Evolutionary conservation across 2,797 vertebrate species (phyloP), one percentile per base, ranked within the genome.

Genomic region (Catostomus latipinnis): DNA sequence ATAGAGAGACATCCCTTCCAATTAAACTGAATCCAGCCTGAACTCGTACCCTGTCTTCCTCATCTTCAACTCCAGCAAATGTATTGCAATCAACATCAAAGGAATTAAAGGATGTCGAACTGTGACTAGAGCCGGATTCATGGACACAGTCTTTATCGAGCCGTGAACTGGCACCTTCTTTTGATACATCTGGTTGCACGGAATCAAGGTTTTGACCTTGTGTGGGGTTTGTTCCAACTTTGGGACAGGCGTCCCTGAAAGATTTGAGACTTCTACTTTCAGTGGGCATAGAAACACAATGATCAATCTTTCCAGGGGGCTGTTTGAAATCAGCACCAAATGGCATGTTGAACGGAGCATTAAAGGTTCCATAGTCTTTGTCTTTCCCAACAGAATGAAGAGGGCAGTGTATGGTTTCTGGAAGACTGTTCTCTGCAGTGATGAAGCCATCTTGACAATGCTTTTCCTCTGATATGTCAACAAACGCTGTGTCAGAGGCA

Each of bases 401-500:
- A 66, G 56, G 71, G 12, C 5, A 72, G 60, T 16, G 73, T 34
- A 16, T 53, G 11, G 53, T 43, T 54, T 84, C 80, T 50, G 60
- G 65, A 69, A 53, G 22, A 65, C 45, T 67, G 18, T 74, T 48
- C 13, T 77, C 78, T 67, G 61, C 74, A 66, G 63, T 70, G 76
- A 96, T 96, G 22, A 95, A 95, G 80, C 97, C 95, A 4, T 94
- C 93, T 34, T 80, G 63, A 74, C 67, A 82, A 88, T 93, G 92
- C 56, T 91, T 92, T 82, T 93, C 94, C 0, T 88, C 69, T 76
- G 93, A 87, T 65, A 92, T 87, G 0, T 93, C 93, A 62, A 91
- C 94, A 88, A 96, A 95, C 88, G 95, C 93, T 61, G 82, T 85
- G 76, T 96, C 95, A 58, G 93, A 90, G 75, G 94, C 94, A 91